phyloP scores from a whole-genome alignment of 1,140 invertebrate species.

The Cylas formicarius region DNA sequence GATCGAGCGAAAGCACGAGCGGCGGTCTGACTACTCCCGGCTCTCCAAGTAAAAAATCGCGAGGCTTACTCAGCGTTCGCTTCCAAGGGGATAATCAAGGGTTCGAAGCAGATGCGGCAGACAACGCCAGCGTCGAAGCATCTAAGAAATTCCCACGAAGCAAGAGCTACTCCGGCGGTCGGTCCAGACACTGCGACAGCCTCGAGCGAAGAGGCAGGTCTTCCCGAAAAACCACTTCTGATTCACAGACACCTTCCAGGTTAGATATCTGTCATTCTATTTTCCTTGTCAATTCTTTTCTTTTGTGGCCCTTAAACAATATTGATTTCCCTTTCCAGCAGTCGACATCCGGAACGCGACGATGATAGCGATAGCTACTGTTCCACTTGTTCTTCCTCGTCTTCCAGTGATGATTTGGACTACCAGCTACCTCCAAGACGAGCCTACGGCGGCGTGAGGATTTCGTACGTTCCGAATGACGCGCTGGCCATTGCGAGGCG shows the following conservation, averaged over 20 bases:
- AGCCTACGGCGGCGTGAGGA: conserved; percentile 77
- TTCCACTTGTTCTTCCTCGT: conserved; percentile 79
- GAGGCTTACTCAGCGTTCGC: conserved; percentile 48
- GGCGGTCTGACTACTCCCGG: conserved; percentile 30
- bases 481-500: conserved; percentile 69
- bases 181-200: conserved; percentile 31
- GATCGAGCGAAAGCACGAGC: conserved; percentile 18
- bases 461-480: conserved; percentile 85
- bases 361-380: conserved; percentile 73
- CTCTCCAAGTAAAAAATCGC: conserved; percentile 35
- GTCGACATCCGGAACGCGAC: conserved; percentile 27
- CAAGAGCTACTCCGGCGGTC: conserved; percentile 37
- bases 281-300: too few species aligned
- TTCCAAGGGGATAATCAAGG: conserved; percentile 57
- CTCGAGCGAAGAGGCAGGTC: conserved; percentile 35
- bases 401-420: conserved; percentile 74
- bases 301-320: too few species aligned
- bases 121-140: conserved; percentile 34
- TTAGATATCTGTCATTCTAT: conserved; percentile 1
- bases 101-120: conserved; percentile 49
- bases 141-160: conserved; percentile 40
- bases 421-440: conserved; percentile 73
- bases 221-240: conserved; percentile 36
- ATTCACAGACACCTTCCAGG: conserved; percentile 17
- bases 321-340: conserved; percentile 1